These are phyloP conservation scores for Nerophis ophidion DNA, from an alignment of 2,113 vertebrate species.

Conservation along the genomic window DNA sequence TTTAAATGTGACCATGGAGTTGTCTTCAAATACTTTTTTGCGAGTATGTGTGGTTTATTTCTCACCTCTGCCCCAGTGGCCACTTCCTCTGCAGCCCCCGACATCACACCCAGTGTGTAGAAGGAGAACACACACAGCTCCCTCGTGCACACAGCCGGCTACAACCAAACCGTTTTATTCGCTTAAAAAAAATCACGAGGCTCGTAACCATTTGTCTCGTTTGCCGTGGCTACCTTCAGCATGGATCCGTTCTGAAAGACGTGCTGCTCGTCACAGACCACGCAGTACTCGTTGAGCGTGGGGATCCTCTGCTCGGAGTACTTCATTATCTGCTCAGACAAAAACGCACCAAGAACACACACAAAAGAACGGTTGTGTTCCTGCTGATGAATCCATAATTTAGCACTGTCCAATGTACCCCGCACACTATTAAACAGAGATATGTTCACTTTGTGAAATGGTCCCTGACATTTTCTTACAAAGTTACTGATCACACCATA, in stretches of 20 bases:
- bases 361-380: conserved; percentile 12
- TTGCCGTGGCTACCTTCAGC: conserved; percentile 83
- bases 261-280: conserved; percentile 97
- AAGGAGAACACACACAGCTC: conserved; percentile 98
- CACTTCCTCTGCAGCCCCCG: conserved; percentile 94
- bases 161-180: background rate
- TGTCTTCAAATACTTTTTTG: background rate
- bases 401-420: background rate
- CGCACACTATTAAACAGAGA: no score
- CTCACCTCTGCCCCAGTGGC: conserved; percentile 95
- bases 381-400: conserved; percentile 21
- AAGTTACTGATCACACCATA: background rate
- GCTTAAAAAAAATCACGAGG: background rate
- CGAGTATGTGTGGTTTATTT: background rate
- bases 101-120: conserved; percentile 98
- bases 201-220: background rate
- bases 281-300: conserved; percentile 96
- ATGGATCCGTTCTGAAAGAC: conserved; percentile 99
- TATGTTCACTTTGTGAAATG: no score
- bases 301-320: conserved; percentile 97
- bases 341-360: conserved; percentile 24
- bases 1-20: background rate
- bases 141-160: conserved; percentile 96
- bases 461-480: no score
- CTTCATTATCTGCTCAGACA: conserved; percentile 88